Evolutionary conservation across 2,797 vertebrate species (phyloP).

Genomic region (Enteromius thamalakanensis): DNA sequence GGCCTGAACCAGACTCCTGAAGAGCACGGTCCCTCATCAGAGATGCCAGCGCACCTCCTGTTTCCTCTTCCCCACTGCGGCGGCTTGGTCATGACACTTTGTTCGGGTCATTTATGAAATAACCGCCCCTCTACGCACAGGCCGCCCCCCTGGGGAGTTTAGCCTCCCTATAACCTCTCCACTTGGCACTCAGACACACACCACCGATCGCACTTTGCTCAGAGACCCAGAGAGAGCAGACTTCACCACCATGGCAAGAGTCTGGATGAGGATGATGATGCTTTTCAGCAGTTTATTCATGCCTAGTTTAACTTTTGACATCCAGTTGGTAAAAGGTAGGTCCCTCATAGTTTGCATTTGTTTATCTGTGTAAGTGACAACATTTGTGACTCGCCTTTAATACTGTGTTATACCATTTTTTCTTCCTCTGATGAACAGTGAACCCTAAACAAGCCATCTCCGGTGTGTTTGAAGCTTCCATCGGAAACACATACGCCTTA

Average conservation of each 20-base stretch:
- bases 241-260: constrained; percentile 60
- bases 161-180: constrained; percentile 73
- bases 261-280: constrained; percentile 52
- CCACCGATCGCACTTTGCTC: constrained; percentile 48
- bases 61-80: constrained; percentile 68
- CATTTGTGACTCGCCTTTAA: not conserved
- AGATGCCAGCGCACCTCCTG: constrained; percentile 71
- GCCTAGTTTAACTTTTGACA: constrained; percentile 47
- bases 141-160: constrained; percentile 54
- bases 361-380: not conserved
- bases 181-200: constrained; percentile 59
- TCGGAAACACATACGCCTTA: constrained; percentile 66
- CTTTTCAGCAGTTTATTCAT: constrained; percentile 53
- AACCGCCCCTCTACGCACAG: constrained; percentile 53
- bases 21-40: constrained; percentile 66
- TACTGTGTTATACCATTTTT: not conserved
- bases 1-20: constrained; percentile 52
- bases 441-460: constrained; percentile 65
- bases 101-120: constrained; percentile 48
- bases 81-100: constrained; percentile 61
- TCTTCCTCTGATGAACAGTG: constrained; percentile 59
- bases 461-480: constrained; percentile 71
- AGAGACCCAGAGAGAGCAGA: constrained; percentile 38
- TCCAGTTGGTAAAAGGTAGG: constrained; percentile 70
- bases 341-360: not conserved